Evolutionary conservation across 2,888 invertebrate genomes (phyloP).

Genomic region (Pammene aurita): DNA sequence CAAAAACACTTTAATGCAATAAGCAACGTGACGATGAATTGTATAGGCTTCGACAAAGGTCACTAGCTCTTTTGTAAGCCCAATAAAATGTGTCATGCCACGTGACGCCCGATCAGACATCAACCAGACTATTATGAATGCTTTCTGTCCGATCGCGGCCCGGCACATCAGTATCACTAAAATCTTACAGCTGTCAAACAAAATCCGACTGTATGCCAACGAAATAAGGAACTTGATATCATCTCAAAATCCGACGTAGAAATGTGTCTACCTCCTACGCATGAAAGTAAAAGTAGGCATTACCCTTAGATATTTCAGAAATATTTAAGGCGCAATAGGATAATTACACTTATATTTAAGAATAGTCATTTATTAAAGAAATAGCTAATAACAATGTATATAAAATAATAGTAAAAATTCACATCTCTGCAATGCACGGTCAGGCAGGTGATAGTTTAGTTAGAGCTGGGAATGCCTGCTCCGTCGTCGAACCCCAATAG

Average conservation of each 20-base stretch:
- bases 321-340: not conserved
- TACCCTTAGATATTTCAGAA: not conserved
- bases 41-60: not conserved
- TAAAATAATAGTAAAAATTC: too few relatives aligned
- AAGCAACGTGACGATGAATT: not conserved
- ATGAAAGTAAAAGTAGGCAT: not conserved
- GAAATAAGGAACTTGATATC: not conserved
- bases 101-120: slow-evolving; percentile 19
- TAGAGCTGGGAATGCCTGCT: too few relatives aligned
- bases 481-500: too few relatives aligned
- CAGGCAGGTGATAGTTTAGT: too few relatives aligned
- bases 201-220: not conserved
- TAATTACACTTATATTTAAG: too few relatives aligned
- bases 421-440: too few relatives aligned
- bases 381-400: too few relatives aligned
- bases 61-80: slow-evolving; percentile 2
- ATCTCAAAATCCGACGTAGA: not conserved
- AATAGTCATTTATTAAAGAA: too few relatives aligned
- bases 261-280: not conserved
- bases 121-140: not conserved
- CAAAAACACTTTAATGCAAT: not conserved
- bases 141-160: not conserved
- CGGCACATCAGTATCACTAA: not conserved
- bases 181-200: not conserved
- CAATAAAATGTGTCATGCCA: slow-evolving; percentile 17